Evolutionary conservation across 2,888 invertebrate genomes (phyloP), one percentile per base, ranked within the genome.

Genomic region (Pocota personata): DNA sequence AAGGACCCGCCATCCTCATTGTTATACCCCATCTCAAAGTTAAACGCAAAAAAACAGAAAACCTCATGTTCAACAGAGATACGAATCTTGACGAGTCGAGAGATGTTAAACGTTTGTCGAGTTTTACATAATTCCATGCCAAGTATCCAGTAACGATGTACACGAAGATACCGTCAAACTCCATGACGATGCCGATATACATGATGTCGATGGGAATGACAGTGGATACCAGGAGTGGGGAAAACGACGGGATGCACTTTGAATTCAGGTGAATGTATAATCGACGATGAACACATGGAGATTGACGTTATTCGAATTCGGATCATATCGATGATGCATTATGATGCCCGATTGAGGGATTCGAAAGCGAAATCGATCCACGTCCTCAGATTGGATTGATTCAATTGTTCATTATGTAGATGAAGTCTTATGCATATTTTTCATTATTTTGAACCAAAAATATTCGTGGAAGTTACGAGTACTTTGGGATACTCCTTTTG

Each of bases 51-150:
- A 78, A 76, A 48, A 57, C 16, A 62, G 24, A 35, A 10, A 12
- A 30, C 21, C 30, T 46, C 71, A 58, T 50, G 60, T 62, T 37
- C 55, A 43, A 35, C 48, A 79, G 77, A 79, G 77, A 82, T 82
- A 52, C 30, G 55, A 77, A 77, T 78, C 82, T 77, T 77, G 71
- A 82, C 71, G 62, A 57, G 72, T 71, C 64, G 57, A 76, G 82
- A 76, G 71, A 77, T 77, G 82, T 66, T 82, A 77, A 82, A 78
- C 71, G 71, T 82, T 82, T 82, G 77, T 72, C 77, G 71, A 77
- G 58, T 77, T 78, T 83, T 79, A 83, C 83, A 83, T 83, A 83
- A 83, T 83, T 83, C 73, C 72, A 67, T 78, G 40, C 40, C 66
- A 73, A 66, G 72, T 55, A 72, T 62, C 50, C 83, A 77, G 64